Evolutionary conservation across 2,113 vertebrate species (phyloP).

Genomic region (Dromaius novaehollandiae): DNA sequence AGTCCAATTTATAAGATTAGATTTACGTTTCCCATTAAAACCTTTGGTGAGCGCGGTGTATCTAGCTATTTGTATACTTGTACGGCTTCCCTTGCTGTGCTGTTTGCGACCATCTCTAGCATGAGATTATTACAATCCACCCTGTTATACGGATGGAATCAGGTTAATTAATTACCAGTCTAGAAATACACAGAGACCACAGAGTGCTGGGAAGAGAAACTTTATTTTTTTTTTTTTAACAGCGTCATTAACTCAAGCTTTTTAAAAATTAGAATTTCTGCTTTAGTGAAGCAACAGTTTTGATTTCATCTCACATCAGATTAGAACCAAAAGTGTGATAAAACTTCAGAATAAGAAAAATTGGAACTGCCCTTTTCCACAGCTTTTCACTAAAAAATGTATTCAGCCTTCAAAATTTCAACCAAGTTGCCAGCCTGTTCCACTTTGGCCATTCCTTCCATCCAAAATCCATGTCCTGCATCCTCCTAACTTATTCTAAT

Average conservation of each 20-base stretch:
- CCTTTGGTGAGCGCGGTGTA: background rate
- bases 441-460: background rate
- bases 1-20: background rate
- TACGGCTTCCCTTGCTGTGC: background rate
- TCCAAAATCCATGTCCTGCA: fast-evolving
- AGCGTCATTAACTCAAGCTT: background rate
- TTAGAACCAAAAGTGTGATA: background rate
- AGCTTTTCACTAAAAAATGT: background rate
- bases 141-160: background rate
- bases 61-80: background rate
- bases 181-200: background rate
- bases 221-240: background rate
- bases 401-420: background rate
- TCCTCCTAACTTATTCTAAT: background rate
- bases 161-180: background rate
- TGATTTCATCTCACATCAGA: background rate
- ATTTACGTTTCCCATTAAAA: background rate
- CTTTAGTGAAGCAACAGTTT: background rate
- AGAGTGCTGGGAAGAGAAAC: background rate
- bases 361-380: background rate
- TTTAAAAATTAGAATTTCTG: background rate
- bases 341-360: background rate
- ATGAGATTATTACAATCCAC: background rate
- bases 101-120: background rate
- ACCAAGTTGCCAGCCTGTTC: background rate